Evolutionary conservation across 2,113 vertebrate species (phyloP).

Genomic region (Glaucomys volans): DNA sequence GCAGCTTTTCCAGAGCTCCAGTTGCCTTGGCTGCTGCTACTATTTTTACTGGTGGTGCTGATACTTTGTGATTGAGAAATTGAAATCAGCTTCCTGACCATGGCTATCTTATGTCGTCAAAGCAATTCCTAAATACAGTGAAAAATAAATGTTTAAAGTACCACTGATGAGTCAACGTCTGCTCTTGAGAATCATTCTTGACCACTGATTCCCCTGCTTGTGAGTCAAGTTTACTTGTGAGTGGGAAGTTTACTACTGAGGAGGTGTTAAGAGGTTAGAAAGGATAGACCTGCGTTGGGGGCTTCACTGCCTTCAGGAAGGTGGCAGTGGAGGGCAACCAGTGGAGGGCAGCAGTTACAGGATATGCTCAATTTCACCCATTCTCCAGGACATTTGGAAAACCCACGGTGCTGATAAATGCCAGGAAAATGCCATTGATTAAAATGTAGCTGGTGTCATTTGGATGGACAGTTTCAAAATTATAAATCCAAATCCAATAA

Average conservation of each 20-base stretch:
- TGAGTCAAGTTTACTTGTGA: no score
- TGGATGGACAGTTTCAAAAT: neutral
- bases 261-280: neutral
- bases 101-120: neutral
- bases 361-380: neutral
- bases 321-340: neutral
- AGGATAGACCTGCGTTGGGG: neutral
- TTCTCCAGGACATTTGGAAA: neutral
- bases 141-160: neutral
- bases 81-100: neutral
- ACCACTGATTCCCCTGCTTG: neutral
- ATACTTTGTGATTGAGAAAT: neutral
- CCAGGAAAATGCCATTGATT: neutral
- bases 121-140: neutral
- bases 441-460: neutral
- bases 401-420: neutral
- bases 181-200: neutral
- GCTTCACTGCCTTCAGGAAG: neutral
- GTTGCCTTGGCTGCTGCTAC: neutral
- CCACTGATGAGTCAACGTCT: neutral
- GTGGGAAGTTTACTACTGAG: neutral
- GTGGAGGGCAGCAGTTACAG: neutral
- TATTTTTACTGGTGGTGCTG: neutral
- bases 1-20: neutral
- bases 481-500: neutral